Percentiles rank a stretch among this genome's conserved stretches.
These are phyloP conservation scores for Sclerodermus sp. DNA, from an alignment of 2,888 invertebrate species.

Conservation along the genomic window DNA sequence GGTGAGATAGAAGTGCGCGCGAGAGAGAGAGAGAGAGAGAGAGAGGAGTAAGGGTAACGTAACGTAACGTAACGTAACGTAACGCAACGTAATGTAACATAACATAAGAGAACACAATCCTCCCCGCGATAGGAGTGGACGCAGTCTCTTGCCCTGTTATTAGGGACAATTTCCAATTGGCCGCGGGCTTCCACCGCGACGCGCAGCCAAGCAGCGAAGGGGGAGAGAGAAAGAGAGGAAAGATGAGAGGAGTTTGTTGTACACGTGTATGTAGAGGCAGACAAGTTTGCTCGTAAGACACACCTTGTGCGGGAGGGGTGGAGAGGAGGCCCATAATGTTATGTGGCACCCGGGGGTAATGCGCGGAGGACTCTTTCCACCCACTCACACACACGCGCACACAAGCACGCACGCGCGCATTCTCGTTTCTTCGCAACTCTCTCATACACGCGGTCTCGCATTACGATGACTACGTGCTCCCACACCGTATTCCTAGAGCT, in stretches of 20 bases:
- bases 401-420: too few relatives aligned
- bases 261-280: not conserved
- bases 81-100: too few relatives aligned
- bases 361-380: constrained; percentile 19
- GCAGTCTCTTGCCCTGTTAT: constrained; percentile 35
- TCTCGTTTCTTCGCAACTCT: too few relatives aligned
- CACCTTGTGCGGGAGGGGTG: constrained; percentile 15
- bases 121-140: constrained; percentile 47
- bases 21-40: not conserved
- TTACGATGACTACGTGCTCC: too few relatives aligned
- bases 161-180: constrained; percentile 58
- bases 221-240: constrained; percentile 12
- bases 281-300: constrained; percentile 17
- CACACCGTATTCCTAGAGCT: too few relatives aligned
- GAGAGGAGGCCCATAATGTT: constrained; percentile 40
- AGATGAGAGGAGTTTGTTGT: not conserved
- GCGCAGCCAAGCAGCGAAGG: constrained; percentile 18
- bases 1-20: too few relatives aligned
- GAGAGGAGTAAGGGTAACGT: too few relatives aligned
- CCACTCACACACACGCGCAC: constrained; percentile 1
- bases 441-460: too few relatives aligned
- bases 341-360: constrained; percentile 44
- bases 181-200: constrained; percentile 44
- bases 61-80: too few relatives aligned
- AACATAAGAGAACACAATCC: constrained; percentile 25